Base-by-base conservation (phyloP, 2,113 vertebrate species). In the Crypturellus undulatus region DNA sequence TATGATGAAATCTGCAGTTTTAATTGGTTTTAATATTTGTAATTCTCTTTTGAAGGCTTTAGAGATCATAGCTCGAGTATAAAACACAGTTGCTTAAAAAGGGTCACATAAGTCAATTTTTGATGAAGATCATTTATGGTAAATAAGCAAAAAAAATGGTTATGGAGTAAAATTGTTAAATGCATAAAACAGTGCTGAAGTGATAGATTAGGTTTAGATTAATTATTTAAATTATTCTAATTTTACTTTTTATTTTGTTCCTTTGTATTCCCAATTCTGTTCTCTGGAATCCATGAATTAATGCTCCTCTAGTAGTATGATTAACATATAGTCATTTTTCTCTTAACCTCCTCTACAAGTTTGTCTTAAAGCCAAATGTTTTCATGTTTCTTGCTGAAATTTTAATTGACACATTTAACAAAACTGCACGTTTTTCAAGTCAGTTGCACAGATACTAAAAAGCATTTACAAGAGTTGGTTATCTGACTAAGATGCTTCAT, bases 1-100 rank as follows among this genome's bases (percentile, higher is more conserved):
- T 56, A 30, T 30, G 54, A 2, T 0, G 14, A 9, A 77, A 16
- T 2, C 42, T 5, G 26, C 2, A 0, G 45, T 36, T 54, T 5
- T 81, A 10, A 60, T 64, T 2, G 4, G 1, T 63, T 79, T 87
- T 82, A 25, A 34, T 56, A 3, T 87, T 69, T 80, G 14, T 65
- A 34, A 45, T 21, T 89, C 20, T 11, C 24, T 84, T 70, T 69
- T 10, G 68, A 90, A 47, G 25, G 8, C 30, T 82, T 92, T 52
- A 72, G 63, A 68, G 20, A 45, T 36, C 10, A 25, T 71, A 4
- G 56, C 63, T 9, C 77, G 22, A 30, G 26, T n/a, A 16, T 54
- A 54, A 54, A 54, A 56, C 8, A 56, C 5, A 56, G 49, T 43
- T 49, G 3, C 24, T 79, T 85, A 24, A 32, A 56, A 64, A 16